These are phyloP conservation scores for Nycticryphes semicollaris DNA, from an alignment of 2,113 vertebrate genomes.

Conservation along the genomic window DNA sequence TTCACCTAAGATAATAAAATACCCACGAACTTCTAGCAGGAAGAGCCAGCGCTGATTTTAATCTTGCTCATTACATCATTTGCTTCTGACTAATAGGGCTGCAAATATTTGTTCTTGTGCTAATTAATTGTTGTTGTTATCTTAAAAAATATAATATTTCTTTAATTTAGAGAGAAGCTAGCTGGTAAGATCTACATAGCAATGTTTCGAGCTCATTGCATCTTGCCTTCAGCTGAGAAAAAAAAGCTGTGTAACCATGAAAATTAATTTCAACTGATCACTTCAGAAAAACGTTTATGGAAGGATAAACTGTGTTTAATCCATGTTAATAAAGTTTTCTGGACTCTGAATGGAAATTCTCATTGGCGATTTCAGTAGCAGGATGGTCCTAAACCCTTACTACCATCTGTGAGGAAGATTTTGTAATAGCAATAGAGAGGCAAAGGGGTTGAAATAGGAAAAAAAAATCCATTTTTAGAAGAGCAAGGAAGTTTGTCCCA, in stretches of 20 bases:
- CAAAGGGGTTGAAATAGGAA: not conserved
- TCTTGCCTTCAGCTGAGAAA: not conserved
- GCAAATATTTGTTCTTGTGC: not conserved
- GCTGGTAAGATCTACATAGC: not conserved
- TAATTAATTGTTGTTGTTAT: not conserved
- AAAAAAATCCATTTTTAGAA: not conserved
- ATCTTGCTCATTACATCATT: not conserved
- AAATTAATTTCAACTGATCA: not conserved
- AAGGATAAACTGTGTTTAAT: not conserved
- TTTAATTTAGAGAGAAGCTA: not conserved
- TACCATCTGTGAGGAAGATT: not conserved
- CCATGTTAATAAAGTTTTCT: not conserved
- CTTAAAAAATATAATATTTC: not conserved
- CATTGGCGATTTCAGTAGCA: not conserved
- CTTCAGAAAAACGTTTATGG: not conserved
- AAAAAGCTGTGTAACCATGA: not conserved
- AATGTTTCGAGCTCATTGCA: not conserved
- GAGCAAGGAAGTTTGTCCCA: not conserved
- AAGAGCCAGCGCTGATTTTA: slow-evolving; percentile 4
- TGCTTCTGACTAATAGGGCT: not conserved
- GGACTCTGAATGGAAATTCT: not conserved
- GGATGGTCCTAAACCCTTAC: not conserved
- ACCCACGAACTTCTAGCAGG: not conserved
- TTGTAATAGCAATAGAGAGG: not conserved
- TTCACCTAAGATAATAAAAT: not conserved